Evolutionary conservation across 2,888 invertebrate species (phyloP).

Genomic region (Punctoribates punctum): DNA sequence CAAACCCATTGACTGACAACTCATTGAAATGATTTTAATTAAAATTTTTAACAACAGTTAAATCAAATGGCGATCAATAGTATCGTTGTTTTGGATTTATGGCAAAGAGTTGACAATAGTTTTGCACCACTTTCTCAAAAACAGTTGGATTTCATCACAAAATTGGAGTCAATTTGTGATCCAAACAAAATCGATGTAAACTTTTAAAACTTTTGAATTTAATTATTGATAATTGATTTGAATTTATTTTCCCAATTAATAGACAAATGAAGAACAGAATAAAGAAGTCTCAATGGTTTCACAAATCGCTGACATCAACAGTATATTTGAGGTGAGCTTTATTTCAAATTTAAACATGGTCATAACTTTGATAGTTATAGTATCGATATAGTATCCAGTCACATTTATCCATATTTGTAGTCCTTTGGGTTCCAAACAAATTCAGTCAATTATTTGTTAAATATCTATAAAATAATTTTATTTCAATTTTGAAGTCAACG

Average conservation of each 20-base stretch:
- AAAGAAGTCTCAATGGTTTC: not conserved
- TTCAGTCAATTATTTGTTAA: too few species aligned
- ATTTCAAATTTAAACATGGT: not conserved
- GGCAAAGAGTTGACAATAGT: conserved; percentile 26
- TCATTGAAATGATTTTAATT: not conserved
- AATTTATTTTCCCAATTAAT: not conserved
- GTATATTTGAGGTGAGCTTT: not conserved
- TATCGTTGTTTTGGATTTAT: conserved; percentile 11
- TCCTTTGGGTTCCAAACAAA: too few species aligned
- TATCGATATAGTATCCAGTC: too few species aligned
- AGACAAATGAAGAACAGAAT: not conserved
- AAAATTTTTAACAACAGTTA: too few species aligned
- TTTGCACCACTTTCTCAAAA: conserved; percentile 1
- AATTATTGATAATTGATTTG: not conserved
- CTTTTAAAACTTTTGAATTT: not conserved
- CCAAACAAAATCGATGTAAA: conserved; percentile 7
- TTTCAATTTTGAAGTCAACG: too few species aligned
- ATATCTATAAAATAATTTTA: too few species aligned
- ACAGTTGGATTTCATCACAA: not conserved
- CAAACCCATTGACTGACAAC: too few species aligned
- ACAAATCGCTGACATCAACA: not conserved
- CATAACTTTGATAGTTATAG: too few species aligned
- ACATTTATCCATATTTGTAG: too few species aligned
- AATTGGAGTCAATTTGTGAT: conserved; percentile 8
- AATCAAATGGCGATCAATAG: conserved; percentile 2